These are phyloP conservation scores for Macrostomum lignano DNA, from an alignment of 1,140 invertebrate species.

Conservation along the genomic window DNA sequence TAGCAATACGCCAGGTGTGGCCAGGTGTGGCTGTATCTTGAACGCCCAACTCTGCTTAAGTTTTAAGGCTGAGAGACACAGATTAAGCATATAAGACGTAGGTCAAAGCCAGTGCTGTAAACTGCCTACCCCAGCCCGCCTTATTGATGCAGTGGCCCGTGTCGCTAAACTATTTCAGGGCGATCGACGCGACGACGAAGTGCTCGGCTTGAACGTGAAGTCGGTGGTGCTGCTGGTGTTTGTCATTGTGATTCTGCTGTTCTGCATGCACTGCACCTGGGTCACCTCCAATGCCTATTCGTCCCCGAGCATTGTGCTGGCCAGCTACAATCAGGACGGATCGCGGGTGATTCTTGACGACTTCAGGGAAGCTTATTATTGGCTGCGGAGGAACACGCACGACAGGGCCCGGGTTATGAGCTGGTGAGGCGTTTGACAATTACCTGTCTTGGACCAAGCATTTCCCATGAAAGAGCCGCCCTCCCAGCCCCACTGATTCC, in stretches of 20 bases:
- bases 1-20: no score
- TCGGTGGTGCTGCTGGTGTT: slow-evolving; percentile 61
- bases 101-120: no score
- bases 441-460: slow-evolving; percentile 33
- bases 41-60: no score
- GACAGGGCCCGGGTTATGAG: slow-evolving; percentile 79
- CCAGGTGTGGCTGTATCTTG: no score
- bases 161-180: no score
- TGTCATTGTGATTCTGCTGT: slow-evolving; percentile 74
- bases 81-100: no score
- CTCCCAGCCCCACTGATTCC: no score
- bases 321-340: slow-evolving; percentile 41
- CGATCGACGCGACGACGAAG: slow-evolving; percentile 32
- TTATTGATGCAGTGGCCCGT: no score
- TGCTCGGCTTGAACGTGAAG: slow-evolving; percentile 61
- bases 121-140: no score
- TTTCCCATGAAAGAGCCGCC: slow-evolving; percentile 37
- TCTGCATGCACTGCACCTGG: slow-evolving; percentile 95
- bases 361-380: slow-evolving; percentile 72
- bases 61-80: no score
- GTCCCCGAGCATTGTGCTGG: slow-evolving; percentile 80
- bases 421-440: no score
- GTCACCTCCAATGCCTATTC: slow-evolving; percentile 83
- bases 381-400: slow-evolving; percentile 81
- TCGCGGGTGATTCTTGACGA: slow-evolving; percentile 54